A percentile compares a stretch with the other conserved stretches of the same genome.
Conservation (phyloP, 2,888 invertebrate species). For the Napeogenes sylphis region DNA sequence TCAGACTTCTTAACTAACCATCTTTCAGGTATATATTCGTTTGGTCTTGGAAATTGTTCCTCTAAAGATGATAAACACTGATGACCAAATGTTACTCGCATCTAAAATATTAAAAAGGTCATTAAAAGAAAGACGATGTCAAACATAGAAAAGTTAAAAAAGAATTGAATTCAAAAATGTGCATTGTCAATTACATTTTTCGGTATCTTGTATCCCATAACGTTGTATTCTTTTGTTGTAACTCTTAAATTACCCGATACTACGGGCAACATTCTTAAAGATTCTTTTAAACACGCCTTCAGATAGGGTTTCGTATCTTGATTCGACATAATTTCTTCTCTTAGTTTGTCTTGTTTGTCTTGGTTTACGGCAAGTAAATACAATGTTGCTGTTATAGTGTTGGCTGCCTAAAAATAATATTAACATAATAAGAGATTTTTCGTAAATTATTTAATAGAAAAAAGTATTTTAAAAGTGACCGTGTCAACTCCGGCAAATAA, state of each 20-base stretch:
- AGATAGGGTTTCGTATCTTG: slow-evolving; percentile 74
- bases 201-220: slow-evolving; percentile 80
- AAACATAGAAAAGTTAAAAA: slow-evolving; percentile 7
- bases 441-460: neutral
- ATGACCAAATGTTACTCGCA: slow-evolving; percentile 57
- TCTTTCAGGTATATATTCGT: slow-evolving; percentile 84
- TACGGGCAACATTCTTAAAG: slow-evolving; percentile 79
- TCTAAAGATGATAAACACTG: slow-evolving; percentile 81
- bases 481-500: slow-evolving; percentile 83
- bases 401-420: slow-evolving; percentile 68
- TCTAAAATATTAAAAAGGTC: slow-evolving; percentile 32
- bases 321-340: slow-evolving; percentile 70
- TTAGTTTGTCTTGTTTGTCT: slow-evolving; percentile 79
- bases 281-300: slow-evolving; percentile 85
- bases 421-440: slow-evolving; percentile 5
- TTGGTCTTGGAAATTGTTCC: slow-evolving; percentile 78
- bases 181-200: slow-evolving; percentile 65
- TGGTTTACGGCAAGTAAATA: slow-evolving; percentile 80
- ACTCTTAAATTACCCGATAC: slow-evolving; percentile 76
- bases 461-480: slow-evolving; percentile 48
- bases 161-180: neutral
- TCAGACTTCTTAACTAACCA: slow-evolving; percentile 76
- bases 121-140: neutral
- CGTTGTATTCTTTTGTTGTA: slow-evolving; percentile 72
- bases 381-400: slow-evolving; percentile 73